Conservation (phyloP, 2,888 invertebrate species). For the Deilephila porcellus region DNA sequence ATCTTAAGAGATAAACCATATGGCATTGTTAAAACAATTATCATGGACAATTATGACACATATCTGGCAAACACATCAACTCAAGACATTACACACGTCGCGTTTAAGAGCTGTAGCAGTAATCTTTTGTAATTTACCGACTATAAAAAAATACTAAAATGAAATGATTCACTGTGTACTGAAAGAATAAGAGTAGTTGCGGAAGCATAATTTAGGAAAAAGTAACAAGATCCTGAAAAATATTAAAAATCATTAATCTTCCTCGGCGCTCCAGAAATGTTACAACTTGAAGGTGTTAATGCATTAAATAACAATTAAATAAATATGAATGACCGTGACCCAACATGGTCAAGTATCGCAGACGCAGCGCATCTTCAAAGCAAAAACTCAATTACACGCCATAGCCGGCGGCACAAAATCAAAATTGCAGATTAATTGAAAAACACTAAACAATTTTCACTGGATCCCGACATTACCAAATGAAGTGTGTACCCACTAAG, state of each 20-base stretch:
- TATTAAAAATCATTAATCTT: not conserved
- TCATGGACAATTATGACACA: no score
- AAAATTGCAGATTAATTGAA: conserved; percentile 45
- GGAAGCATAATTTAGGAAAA: no score
- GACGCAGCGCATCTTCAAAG: conserved; percentile 16
- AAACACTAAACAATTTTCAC: conserved; percentile 42
- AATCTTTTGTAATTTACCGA: no score
- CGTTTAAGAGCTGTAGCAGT: no score
- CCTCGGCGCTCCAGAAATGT: not conserved
- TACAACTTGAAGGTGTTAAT: conserved; percentile 24
- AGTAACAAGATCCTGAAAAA: no score
- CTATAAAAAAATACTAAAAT: no score
- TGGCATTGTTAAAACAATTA: no score
- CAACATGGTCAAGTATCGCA: conserved; percentile 24
- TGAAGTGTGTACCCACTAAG: conserved; percentile 39
- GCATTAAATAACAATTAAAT: conserved; percentile 32
- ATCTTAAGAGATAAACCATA: no score
- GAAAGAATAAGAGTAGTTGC: no score
- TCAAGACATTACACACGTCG: no score
- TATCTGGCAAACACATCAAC: no score
- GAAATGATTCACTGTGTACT: no score
- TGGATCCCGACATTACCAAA: conserved; percentile 44
- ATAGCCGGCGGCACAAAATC: conserved; percentile 40
- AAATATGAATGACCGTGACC: conserved; percentile 28
- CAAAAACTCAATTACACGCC: conserved; percentile 29